phyloP scores from a whole-genome alignment of 2,113 vertebrate species.

The Mesoclemmys tuberculata region DNA sequence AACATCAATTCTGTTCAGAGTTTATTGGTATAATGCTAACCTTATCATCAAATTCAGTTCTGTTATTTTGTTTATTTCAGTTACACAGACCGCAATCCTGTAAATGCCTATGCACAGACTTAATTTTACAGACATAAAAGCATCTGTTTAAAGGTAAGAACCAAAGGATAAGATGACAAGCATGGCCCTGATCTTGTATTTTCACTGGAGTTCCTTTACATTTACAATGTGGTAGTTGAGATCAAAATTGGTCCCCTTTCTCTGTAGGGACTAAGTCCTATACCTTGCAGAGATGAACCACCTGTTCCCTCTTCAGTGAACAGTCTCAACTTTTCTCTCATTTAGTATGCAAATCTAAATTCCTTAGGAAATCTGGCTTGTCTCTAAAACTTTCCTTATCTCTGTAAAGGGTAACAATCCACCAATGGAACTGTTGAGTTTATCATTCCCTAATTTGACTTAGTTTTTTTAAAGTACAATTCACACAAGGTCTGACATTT shows the following conservation, averaged over 20 bases:
- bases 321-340: background rate
- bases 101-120: fast-evolving
- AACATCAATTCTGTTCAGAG: background rate
- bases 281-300: background rate
- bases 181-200: fast-evolving
- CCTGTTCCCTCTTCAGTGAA: background rate
- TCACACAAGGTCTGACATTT: background rate
- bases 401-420: background rate
- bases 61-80: background rate
- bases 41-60: fast-evolving
- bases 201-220: background rate
- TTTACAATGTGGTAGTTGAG: background rate
- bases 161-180: fast-evolving
- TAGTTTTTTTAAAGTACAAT: fast-evolving
- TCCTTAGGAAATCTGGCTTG: background rate
- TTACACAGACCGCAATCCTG: background rate
- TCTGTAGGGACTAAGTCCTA: fast-evolving
- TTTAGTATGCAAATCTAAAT: background rate
- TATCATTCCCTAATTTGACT: background rate
- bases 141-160: background rate
- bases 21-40: background rate
- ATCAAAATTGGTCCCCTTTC: background rate
- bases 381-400: background rate
- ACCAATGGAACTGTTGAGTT: background rate
- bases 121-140: background rate